Percentiles rank a stretch among this genome's conserved stretches.
phyloP scores from a whole-genome alignment of 30 jellyfish, hydroid and myxozoan species.

The Aurelia sp. region DNA sequence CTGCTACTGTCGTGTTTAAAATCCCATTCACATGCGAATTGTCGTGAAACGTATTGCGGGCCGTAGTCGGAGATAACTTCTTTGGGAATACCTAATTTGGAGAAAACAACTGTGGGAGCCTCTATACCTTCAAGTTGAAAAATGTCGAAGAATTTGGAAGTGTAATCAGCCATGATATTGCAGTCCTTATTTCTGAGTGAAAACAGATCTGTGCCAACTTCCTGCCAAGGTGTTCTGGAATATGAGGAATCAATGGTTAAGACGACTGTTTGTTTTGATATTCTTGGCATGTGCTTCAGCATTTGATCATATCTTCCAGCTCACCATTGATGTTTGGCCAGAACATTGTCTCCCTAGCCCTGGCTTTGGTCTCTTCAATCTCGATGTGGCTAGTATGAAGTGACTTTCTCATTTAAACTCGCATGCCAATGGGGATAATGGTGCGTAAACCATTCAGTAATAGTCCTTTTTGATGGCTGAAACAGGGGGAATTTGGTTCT shows the following conservation, averaged over 20 bases:
- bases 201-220: slow-evolving; percentile 56
- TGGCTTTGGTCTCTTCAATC: slow-evolving; percentile 34
- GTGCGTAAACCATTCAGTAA: slow-evolving; percentile 33
- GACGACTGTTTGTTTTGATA: slow-evolving; percentile 15
- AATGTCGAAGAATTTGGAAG: slow-evolving; percentile 61
- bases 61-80: not conserved
- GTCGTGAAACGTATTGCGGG: no score
- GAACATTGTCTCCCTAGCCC: slow-evolving; percentile 45
- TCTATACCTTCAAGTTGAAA: slow-evolving; percentile 36
- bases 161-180: slow-evolving; percentile 54
- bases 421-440: slow-evolving; percentile 48
- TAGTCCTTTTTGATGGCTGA: no score
- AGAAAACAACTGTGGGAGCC: slow-evolving; percentile 37
- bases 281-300: slow-evolving; percentile 21
- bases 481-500: no score
- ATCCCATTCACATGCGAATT: no score
- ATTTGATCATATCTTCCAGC: slow-evolving; percentile 18
- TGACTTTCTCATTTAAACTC: slow-evolving; percentile 6
- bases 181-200: slow-evolving; percentile 35
- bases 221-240: slow-evolving; percentile 14
- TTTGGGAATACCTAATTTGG: slow-evolving; percentile 52
- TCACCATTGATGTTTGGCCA: slow-evolving; percentile 46
- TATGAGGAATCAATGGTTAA: slow-evolving; percentile 31
- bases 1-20: no score
- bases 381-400: slow-evolving; percentile 65